These are phyloP conservation scores for Nilaparvata lugens DNA, from an alignment of 1,140 invertebrate genomes.

Conservation along the genomic window DNA sequence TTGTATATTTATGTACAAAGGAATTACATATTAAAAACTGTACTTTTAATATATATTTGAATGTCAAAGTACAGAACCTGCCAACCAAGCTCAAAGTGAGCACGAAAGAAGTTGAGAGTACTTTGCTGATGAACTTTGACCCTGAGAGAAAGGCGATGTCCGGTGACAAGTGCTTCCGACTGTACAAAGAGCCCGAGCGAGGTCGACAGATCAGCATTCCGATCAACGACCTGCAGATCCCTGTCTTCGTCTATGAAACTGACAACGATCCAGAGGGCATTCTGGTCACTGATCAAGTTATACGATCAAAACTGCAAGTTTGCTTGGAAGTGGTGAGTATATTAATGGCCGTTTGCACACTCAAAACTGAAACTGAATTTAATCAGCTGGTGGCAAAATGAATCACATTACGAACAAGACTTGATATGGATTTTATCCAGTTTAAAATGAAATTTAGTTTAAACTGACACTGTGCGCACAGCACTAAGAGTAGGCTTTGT, in stretches of 20 bases:
- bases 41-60: too few relatives aligned
- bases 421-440: too few relatives aligned
- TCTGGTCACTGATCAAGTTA: not conserved
- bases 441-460: too few relatives aligned
- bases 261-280: not conserved
- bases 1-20: too few relatives aligned
- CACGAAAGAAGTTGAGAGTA: not conserved
- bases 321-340: not conserved
- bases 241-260: not conserved
- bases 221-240: not conserved
- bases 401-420: too few relatives aligned
- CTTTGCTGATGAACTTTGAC: not conserved
- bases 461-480: too few relatives aligned
- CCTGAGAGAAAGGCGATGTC: slow-evolving; percentile 1
- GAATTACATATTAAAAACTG: too few relatives aligned
- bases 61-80: not conserved
- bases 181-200: not conserved
- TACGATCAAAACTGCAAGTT: not conserved
- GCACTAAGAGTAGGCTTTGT: too few relatives aligned
- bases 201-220: not conserved
- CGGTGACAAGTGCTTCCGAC: not conserved
- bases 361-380: too few relatives aligned
- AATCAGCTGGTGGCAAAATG: too few relatives aligned
- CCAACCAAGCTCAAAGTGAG: not conserved
- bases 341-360: too few relatives aligned